A percentile compares a stretch with the other conserved stretches of the same genome.
Conservation (phyloP, 1,140 invertebrate species). For the Penaeus japonicus region DNA sequence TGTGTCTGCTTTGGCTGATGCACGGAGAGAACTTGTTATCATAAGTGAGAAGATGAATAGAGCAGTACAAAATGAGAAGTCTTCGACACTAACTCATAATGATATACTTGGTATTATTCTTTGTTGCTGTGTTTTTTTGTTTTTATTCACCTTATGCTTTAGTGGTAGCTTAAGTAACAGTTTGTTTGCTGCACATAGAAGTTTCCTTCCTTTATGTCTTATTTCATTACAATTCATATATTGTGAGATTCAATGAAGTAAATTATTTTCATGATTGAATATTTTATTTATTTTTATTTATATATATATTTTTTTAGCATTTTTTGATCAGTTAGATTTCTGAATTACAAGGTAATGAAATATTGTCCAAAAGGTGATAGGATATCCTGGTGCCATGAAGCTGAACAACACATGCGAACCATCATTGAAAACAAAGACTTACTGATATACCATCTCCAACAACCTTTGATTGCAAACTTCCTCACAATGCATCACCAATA, state of each 20-base stretch:
- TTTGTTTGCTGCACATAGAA: too few species aligned
- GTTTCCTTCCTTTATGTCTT: too few species aligned
- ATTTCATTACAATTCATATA: too few species aligned
- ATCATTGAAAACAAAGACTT: slow-evolving; percentile 47
- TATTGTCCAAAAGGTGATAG: background rate
- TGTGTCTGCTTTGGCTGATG: background rate
- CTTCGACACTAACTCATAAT: background rate
- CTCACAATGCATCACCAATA: slow-evolving; percentile 42
- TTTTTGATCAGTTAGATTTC: background rate
- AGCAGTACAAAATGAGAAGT: background rate
- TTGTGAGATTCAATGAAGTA: too few species aligned
- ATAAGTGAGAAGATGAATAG: background rate
- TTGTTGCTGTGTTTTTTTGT: too few species aligned
- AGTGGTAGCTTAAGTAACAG: too few species aligned
- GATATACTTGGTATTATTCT: slow-evolving; percentile 15
- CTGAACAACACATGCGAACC: slow-evolving; percentile 23
- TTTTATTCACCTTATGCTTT: too few species aligned
- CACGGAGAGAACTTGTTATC: background rate
- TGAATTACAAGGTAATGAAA: background rate
- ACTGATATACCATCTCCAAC: slow-evolving; percentile 43
- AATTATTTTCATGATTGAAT: too few species aligned
- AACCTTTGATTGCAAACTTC: slow-evolving; percentile 35
- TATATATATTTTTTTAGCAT: too few species aligned
- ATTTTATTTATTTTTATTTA: too few species aligned
- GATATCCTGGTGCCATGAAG: slow-evolving; percentile 13